Evolutionary conservation across 2,113 vertebrate species (phyloP).

Genomic region (Rhombomys opimus): DNA sequence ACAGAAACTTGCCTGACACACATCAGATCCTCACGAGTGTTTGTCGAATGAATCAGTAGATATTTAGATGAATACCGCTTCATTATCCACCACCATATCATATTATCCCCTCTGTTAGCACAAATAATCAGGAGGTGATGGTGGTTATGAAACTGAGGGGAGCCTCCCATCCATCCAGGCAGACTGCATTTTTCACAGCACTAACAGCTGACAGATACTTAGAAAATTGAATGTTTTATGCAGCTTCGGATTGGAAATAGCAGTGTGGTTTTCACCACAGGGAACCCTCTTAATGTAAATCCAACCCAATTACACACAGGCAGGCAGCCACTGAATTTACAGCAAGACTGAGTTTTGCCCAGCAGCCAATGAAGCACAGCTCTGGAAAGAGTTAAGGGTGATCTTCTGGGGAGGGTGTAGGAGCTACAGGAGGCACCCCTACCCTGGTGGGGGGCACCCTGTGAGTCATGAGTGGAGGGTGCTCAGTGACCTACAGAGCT

Average conservation of each 20-base stretch:
- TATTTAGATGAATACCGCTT: constrained; percentile 39
- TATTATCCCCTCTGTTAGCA: constrained; percentile 57
- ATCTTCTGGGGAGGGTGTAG: neutral
- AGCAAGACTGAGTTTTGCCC: constrained; percentile 82
- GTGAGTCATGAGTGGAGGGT: constrained; percentile 45
- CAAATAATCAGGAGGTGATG: constrained; percentile 2
- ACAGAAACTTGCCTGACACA: neutral
- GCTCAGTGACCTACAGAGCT: neutral
- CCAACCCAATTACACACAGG: constrained; percentile 85
- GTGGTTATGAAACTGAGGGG: neutral
- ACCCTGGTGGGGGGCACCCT: neutral
- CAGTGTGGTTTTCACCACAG: constrained; percentile 85
- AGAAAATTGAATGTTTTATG: constrained; percentile 83
- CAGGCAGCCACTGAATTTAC: constrained; percentile 80
- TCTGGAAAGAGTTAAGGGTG: constrained; percentile 2
- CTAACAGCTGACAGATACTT: constrained; percentile 81
- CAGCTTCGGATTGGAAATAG: constrained; percentile 83
- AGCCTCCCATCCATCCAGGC: constrained; percentile 20
- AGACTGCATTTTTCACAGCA: constrained; percentile 43
- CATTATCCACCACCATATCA: constrained; percentile 50
- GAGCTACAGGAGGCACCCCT: neutral
- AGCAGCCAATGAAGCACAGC: constrained; percentile 74
- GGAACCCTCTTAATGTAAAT: constrained; percentile 84
- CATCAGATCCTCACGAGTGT: neutral
- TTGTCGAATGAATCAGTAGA: constrained; percentile 27